Evolutionary conservation across 1,140 invertebrate species (phyloP), one percentile per base, ranked within the genome.

Genomic region (Metaphire vulgaris): DNA sequence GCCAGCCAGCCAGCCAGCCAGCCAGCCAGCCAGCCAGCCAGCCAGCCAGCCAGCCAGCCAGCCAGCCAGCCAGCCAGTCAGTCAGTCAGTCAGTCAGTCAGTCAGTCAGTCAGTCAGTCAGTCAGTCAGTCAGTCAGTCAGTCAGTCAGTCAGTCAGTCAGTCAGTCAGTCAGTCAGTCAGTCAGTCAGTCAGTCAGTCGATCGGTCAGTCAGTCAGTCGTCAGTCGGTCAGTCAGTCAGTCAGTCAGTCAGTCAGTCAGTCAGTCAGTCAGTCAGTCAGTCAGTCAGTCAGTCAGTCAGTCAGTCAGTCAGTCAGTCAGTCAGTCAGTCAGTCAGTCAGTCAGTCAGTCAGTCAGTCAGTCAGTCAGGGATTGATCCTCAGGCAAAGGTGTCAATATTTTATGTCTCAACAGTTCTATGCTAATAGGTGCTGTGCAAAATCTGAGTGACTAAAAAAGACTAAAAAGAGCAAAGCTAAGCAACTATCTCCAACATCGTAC

Each of bases 261-360:
- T 70, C 2, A 6, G 1, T 31, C 29, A 29, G 31, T 70, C 28
- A 70, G 16, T 70, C 2, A 70, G 1, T 70, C 2, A 12, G 31
- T 70, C 69, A 12, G 1, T 70, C 28, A 30, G 31, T 30, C 21
- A 70, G 1, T 30, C 69, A 70, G 21, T 70, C 28, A 70, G 21
- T 32, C 69, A 21, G 31, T 2, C 31, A 16, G 31, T 1, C 15
- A 32, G 16, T 69, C 0, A 28, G 16, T 30, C 28, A 1, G n/a
- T 71, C 30, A 32, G 33, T 71, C 69, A 71, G n/a, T 31, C 1
- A 71, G 21, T 71, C 69, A 71, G 32, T 1, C 69, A 28, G 1
- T 29, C 21, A 71, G 41, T 33, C 69, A 30, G n/a, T 29, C 28
- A 32, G 28, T 71, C 69, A 31, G n/a, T 33, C 16, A 1, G 69